Conservation (phyloP, 2,113 vertebrate genomes). For the Plestiodon gilberti region DNA sequence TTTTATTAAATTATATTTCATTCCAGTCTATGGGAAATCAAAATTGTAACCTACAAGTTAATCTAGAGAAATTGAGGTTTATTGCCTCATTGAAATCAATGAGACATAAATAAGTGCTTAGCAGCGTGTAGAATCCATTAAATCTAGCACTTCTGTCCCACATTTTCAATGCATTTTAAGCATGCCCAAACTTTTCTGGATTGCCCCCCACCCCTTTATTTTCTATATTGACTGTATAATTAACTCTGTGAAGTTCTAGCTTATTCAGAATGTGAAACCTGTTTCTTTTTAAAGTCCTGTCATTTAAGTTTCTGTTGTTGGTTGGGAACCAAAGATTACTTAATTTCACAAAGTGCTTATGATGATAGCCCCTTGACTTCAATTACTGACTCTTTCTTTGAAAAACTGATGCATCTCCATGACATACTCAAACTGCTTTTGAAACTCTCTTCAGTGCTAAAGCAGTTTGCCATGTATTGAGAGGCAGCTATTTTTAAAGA, state of each 20-base stretch:
- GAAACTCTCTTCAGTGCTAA: not conserved
- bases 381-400: not conserved
- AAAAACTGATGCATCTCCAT: not conserved
- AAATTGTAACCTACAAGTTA: not conserved
- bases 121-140: not conserved
- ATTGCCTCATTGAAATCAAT: not conserved
- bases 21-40: slow-evolving; percentile 34
- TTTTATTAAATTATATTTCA: not conserved
- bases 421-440: not conserved
- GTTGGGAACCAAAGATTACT: not conserved
- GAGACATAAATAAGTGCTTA: not conserved
- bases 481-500: not conserved
- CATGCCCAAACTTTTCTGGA: not conserved
- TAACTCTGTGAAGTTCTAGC: not conserved
- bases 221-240: not conserved
- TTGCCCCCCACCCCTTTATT: not conserved
- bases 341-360: not conserved
- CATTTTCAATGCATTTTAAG: not conserved
- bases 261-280: not conserved
- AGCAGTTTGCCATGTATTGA: not conserved
- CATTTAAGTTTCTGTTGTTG: not conserved
- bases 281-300: not conserved
- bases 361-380: not conserved
- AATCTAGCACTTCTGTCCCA: not conserved
- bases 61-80: not conserved